Evolutionary conservation across 1,140 invertebrate species (phyloP).

Genomic region (Tetragonula clypearis): DNA sequence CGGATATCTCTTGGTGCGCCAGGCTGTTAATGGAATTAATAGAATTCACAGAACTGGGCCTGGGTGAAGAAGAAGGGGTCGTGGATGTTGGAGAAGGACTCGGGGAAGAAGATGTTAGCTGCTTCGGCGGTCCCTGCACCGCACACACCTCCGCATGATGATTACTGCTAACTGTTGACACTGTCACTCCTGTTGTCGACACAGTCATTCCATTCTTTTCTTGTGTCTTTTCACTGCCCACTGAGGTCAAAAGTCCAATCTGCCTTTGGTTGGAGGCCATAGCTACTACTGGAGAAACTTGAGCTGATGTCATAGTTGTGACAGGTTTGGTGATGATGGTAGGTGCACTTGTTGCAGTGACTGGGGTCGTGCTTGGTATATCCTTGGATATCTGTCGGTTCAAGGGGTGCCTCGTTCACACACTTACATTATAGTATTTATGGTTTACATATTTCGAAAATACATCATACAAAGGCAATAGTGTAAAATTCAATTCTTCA

Average conservation of each 20-base stretch:
- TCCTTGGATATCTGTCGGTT: conserved; percentile 85
- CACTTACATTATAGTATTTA: conserved; percentile 62
- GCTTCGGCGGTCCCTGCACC: conserved; percentile 79
- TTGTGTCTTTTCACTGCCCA: conserved; percentile 68
- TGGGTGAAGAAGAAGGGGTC: conserved; percentile 76
- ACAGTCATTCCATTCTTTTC: conserved; percentile 73
- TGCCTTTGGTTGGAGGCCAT: conserved; percentile 74
- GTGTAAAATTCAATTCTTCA: conserved; percentile 39
- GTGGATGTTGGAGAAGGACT: conserved; percentile 76
- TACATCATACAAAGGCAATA: conserved; percentile 55
- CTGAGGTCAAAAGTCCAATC: conserved; percentile 71
- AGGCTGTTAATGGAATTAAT: conserved; percentile 73
- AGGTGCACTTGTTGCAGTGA: conserved; percentile 77
- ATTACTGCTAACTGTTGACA: conserved; percentile 64
- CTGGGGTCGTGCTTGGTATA: conserved; percentile 77
- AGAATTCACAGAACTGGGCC: conserved; percentile 73
- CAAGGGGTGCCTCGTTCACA: conserved; percentile 80
- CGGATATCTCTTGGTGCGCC: conserved; percentile 69
- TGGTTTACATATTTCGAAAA: conserved; percentile 57
- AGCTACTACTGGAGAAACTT: conserved; percentile 73
- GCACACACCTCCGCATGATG: conserved; percentile 82
- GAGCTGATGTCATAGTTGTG: conserved; percentile 74
- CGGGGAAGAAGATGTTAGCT: conserved; percentile 79
- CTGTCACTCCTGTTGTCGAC: conserved; percentile 54
- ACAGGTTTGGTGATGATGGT: conserved; percentile 78